A percentile compares a stretch with the other conserved stretches of the same genome.
Evolutionary conservation across 1,140 invertebrate species (phyloP).

Genomic region (Oscheius sp.): DNA sequence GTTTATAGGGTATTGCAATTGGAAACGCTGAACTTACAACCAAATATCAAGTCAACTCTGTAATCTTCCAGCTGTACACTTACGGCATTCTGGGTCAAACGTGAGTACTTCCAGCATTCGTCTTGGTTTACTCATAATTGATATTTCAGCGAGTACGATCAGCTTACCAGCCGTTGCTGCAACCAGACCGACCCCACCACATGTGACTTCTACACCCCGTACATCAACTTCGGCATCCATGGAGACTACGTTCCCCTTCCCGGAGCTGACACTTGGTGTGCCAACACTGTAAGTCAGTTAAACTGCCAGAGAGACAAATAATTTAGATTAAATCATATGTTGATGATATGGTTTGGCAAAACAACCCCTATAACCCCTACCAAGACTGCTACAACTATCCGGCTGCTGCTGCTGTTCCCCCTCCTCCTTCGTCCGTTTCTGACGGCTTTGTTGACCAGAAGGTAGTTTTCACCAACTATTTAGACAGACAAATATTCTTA

Average conservation of each 20-base stretch:
- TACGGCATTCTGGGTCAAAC: slow-evolving; percentile 29
- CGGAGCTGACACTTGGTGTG: slow-evolving; percentile 21
- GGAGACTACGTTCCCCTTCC: slow-evolving; percentile 16
- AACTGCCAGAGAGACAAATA: background rate
- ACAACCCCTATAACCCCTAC: slow-evolving; percentile 37
- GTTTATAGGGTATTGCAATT: slow-evolving; percentile 33
- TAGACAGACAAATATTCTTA: background rate
- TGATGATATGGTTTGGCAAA: slow-evolving; percentile 31
- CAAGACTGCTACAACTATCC: slow-evolving; percentile 25
- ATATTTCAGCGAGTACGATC: slow-evolving; percentile 32
- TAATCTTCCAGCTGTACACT: slow-evolving; percentile 34
- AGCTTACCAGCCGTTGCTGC: slow-evolving; percentile 2
- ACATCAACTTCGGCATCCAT: slow-evolving; percentile 28
- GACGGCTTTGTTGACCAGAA: background rate
- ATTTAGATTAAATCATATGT: slow-evolving; percentile 21
- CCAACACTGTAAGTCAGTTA: background rate
- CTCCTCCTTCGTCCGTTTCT: background rate
- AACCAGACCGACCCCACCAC: slow-evolving; percentile 25
- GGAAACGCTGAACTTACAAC: slow-evolving; percentile 36
- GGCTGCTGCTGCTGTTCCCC: background rate
- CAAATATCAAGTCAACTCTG: slow-evolving; percentile 35
- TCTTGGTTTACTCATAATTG: background rate
- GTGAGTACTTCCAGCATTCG: background rate
- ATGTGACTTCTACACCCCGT: slow-evolving; percentile 37
- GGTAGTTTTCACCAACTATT: background rate